Base-by-base conservation (phyloP, 2,888 invertebrate genomes). In the Meteorus cinctellus region DNA sequence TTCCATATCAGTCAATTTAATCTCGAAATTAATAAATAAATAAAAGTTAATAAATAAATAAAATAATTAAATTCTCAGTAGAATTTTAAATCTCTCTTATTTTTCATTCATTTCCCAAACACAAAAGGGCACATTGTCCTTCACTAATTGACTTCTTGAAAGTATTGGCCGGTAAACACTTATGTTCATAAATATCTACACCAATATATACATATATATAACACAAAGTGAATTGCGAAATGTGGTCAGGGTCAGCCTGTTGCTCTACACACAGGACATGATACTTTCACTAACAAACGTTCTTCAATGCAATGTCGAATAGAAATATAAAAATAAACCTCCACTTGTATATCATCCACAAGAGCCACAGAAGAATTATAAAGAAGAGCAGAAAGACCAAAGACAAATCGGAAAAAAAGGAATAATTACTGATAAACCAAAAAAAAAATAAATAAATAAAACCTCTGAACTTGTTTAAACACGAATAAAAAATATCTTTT, bases 211-310 rank as follows among this genome's bases (percentile, higher is more conserved):
- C 55, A 60, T 45, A 41, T 67, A 45, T 60, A 24, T 51, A 62
- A 31, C 74, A 12, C 41, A 55, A 2, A 55, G 19, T 55, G n/a
- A 55, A 81, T 86, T 85, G 82, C 83, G 82, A 86, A 87, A 86
- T 74, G 82, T 87, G 87, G 85, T 87, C 87, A 87, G 82, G 87
- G 87, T 86, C 87, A 84, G 70, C 80, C 83, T 85, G 86, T 87
- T 87, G 85, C 85, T 84, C 41, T 85, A 81, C 72, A 77, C 79
- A 55, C 55, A 55, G 79, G 76, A 72, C 45, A 45, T 78, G 63
- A 55, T 83, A 82, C 84, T 86, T 87, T 84, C 84, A 82, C 87
- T 83, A 80, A 81, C 82, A 51, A 77, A 27, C 55, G 66, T 41
- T 59, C 67, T 69, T 63, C 55, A 55, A 6, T 41, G 19, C 36